A percentile compares a stretch with the other conserved stretches of the same genome.
These are phyloP conservation scores for Erebia palarica DNA, from an alignment of 2,888 invertebrate species.

Conservation along the genomic window DNA sequence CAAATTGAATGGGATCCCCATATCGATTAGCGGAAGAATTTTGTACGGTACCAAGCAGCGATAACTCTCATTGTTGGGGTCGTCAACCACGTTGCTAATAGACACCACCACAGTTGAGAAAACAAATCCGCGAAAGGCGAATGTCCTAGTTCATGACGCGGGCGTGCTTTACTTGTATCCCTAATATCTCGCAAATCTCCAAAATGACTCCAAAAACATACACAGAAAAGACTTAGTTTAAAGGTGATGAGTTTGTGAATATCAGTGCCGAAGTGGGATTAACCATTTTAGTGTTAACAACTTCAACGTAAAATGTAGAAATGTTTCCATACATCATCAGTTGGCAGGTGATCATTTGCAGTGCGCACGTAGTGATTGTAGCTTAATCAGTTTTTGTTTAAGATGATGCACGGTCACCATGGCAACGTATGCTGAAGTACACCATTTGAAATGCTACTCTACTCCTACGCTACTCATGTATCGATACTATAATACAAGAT, in stretches of 20 bases:
- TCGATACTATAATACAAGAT: too few relatives aligned
- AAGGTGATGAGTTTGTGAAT: conserved; percentile 29
- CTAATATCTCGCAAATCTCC: conserved; percentile 29
- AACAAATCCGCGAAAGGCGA: conserved; percentile 62
- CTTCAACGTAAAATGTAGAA: conserved; percentile 61
- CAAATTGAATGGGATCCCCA: conserved; percentile 55
- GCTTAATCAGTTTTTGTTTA: conserved; percentile 57
- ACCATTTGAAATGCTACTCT: conserved; percentile 42
- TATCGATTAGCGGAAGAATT: conserved; percentile 67
- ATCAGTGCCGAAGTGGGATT: conserved; percentile 21
- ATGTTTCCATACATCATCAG: conserved; percentile 77
- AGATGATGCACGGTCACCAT: conserved; percentile 62
- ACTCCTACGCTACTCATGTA: background rate
- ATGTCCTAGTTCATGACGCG: conserved; percentile 57
- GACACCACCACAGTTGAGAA: conserved; percentile 62
- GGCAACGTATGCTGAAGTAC: conserved; percentile 59
- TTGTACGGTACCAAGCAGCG: conserved; percentile 73
- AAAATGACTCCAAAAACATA: conserved; percentile 40
- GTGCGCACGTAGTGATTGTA: conserved; percentile 54
- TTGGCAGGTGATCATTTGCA: conserved; percentile 74
- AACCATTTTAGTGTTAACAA: conserved; percentile 17
- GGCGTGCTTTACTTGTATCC: conserved; percentile 12
- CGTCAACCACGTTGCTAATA: conserved; percentile 72
- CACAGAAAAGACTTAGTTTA: conserved; percentile 23
- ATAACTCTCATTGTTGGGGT: conserved; percentile 79